Evolutionary conservation across 2,113 vertebrate species (phyloP).

Genomic region (Larimichthys crocea): DNA sequence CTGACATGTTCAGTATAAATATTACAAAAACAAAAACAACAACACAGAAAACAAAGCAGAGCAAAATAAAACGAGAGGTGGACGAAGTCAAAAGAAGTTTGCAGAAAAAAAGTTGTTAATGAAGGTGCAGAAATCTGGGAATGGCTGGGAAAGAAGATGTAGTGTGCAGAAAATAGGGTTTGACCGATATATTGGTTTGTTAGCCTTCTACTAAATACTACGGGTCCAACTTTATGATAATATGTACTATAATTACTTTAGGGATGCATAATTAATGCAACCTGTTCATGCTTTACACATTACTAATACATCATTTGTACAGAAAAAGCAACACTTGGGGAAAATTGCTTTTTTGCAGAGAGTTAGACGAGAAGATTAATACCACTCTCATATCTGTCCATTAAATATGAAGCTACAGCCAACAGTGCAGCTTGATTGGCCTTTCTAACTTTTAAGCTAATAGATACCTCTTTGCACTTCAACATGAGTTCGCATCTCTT

Average conservation of each 20-base stretch:
- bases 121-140: slow-evolving; percentile 16
- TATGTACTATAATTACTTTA: neutral
- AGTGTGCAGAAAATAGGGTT: slow-evolving; percentile 37
- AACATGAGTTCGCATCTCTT: too few relatives aligned
- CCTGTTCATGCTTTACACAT: neutral
- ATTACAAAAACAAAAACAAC: slow-evolving; percentile 68
- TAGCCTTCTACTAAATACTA: slow-evolving; percentile 18
- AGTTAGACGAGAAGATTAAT: too few relatives aligned
- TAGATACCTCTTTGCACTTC: neutral
- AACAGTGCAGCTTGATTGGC: neutral
- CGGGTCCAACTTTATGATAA: neutral
- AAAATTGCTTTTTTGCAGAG: too few relatives aligned
- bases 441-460: neutral
- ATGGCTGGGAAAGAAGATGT: slow-evolving; percentile 8
- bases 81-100: neutral
- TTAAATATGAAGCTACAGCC: neutral
- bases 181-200: slow-evolving; percentile 48
- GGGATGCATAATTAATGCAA: neutral
- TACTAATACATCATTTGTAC: neutral
- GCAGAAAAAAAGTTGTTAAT: slow-evolving; percentile 12
- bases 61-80: neutral
- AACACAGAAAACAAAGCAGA: slow-evolving; percentile 59
- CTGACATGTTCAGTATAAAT: slow-evolving; percentile 80
- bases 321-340: neutral
- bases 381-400: too few relatives aligned